A percentile compares a stretch with the other conserved stretches of the same genome.
phyloP scores from a whole-genome alignment of 2,888 invertebrate species.

The Chrysolina oricalcia region DNA sequence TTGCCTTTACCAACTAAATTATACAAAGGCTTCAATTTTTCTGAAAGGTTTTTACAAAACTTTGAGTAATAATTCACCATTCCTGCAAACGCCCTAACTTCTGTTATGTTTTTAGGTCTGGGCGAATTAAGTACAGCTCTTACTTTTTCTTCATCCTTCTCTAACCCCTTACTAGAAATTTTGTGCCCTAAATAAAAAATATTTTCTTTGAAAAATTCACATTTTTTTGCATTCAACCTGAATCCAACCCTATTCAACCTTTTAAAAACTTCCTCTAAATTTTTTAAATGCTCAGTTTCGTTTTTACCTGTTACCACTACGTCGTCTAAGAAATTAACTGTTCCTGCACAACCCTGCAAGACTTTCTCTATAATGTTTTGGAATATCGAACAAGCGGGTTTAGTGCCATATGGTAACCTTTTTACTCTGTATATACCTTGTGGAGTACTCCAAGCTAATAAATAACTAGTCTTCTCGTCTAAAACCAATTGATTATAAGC shows the following conservation, averaged over 20 bases:
- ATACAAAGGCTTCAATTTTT: slow-evolving; percentile 61
- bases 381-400: slow-evolving; percentile 66
- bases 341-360: slow-evolving; percentile 49
- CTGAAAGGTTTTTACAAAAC: slow-evolving; percentile 48
- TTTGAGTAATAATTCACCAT: slow-evolving; percentile 65
- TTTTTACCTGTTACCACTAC: slow-evolving; percentile 49
- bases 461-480: slow-evolving; percentile 19
- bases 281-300: slow-evolving; percentile 40
- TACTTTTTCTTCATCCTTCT: slow-evolving; percentile 29
- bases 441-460: slow-evolving; percentile 56
- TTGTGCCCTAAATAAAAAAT: slow-evolving; percentile 41
- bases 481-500: slow-evolving; percentile 25
- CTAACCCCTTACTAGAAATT: slow-evolving; percentile 35
- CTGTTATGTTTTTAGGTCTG: slow-evolving; percentile 24
- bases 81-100: slow-evolving; percentile 61
- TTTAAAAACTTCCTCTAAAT: slow-evolving; percentile 35
- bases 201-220: slow-evolving; percentile 37
- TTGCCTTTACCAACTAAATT: slow-evolving; percentile 25
- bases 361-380: slow-evolving; percentile 59
- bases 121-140: slow-evolving; percentile 22
- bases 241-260: slow-evolving; percentile 34
- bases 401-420: slow-evolving; percentile 58
- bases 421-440: slow-evolving; percentile 64
- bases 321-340: slow-evolving; percentile 51
- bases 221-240: slow-evolving; percentile 39